Percentiles rank a stretch among this genome's conserved stretches.
Evolutionary conservation across 2,113 vertebrate species (phyloP).

Genomic region (Burhinus bistriatus): DNA sequence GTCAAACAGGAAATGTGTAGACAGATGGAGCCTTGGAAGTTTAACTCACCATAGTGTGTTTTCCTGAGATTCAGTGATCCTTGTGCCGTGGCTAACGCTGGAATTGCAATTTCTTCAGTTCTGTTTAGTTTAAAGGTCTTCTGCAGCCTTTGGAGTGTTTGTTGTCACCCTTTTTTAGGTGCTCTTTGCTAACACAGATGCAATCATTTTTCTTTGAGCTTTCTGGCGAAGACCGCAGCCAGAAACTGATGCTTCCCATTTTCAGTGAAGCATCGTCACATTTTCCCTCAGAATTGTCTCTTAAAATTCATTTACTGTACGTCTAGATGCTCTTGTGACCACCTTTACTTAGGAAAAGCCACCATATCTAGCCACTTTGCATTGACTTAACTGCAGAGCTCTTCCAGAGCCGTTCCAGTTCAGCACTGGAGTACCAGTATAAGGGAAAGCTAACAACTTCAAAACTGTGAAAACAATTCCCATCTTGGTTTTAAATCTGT

Average conservation of each 20-base stretch:
- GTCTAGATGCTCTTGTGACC: not conserved
- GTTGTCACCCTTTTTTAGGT: not conserved
- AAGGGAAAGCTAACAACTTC: not conserved
- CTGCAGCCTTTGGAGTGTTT: not conserved
- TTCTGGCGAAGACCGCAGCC: not conserved
- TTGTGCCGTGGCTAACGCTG: too few species aligned
- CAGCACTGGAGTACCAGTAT: not conserved
- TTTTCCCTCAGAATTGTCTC: not conserved
- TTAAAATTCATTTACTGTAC: not conserved
- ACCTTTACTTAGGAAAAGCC: not conserved
- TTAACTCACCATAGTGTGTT: fast-evolving
- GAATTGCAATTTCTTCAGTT: not conserved
- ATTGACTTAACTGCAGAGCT: not conserved
- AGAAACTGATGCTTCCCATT: not conserved
- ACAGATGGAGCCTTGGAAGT: not conserved
- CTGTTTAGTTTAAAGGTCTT: too few species aligned
- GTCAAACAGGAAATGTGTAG: too few species aligned
- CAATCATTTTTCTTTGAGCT: not conserved
- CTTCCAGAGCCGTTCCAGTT: not conserved
- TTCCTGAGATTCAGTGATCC: too few species aligned
- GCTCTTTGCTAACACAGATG: not conserved
- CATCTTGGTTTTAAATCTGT: too few species aligned
- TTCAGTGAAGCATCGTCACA: not conserved
- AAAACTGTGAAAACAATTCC: not conserved
- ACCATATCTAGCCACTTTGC: not conserved